Evolutionary conservation across 2,888 invertebrate genomes (phyloP), one percentile per base, ranked within the genome.

Genomic region (Chrysolina americana): DNA sequence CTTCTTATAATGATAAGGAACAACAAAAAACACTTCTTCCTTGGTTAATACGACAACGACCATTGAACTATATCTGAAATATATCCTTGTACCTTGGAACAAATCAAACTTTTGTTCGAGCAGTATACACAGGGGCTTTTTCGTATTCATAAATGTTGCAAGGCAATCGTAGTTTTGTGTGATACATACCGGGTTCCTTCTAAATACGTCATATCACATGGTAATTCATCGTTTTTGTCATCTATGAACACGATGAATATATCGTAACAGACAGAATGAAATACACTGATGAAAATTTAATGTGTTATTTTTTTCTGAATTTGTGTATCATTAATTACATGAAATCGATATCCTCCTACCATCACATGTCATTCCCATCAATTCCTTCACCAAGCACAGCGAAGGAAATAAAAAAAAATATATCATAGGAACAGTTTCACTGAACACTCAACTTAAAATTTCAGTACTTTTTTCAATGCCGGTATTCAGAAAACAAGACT

Each of bases 351-450:
- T 69, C 19, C 50, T 64, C 48, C 41, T 68, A 50, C 28, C 56
- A 53, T 64, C 21, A 21, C 11, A 53, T 13, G 17, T 68, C 41
- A 59, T 68, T 71, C 56, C 68, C 47, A 65, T 48, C 74, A 71
- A 75, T 71, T 71, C 69, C 47, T 47, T 62, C 65, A 71, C 71
- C 70, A 68, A 68, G 48, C 21, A 19, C 56, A 56, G 65, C 65
- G 65, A 62, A 69, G 65, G 68, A 74, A 68, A 59, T 71, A n/a
- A 23, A 64, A 56, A 59, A 47, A 68, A 65, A 68, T 68, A 68
- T 68, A 56, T 59, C 69, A 48, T 65, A 11, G 73, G 73, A 73
- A 65, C 73, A 48, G 41, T 69, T 73, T 73, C 73, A 56, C n/a
- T 5, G 53, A 44, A 41, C 28, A 19, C 65, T 17, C 65, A 71